Evolutionary conservation across 2,113 vertebrate species (phyloP).

Genomic region (Phylloscopus trochilus): DNA sequence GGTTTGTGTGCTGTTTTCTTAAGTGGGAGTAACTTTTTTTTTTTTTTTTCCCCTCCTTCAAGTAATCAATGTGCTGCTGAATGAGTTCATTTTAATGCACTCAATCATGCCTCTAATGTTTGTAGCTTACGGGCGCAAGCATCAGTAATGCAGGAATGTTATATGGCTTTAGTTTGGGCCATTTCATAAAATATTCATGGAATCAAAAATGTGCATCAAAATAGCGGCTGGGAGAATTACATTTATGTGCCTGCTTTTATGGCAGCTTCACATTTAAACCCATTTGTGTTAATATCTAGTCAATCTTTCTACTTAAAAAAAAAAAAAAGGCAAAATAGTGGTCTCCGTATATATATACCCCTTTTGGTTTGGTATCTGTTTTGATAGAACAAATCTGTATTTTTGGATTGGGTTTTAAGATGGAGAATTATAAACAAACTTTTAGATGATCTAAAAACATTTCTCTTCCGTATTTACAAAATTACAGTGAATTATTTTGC

Average conservation of each 20-base stretch:
- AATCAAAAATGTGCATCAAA: constrained; percentile 95
- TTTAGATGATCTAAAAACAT: constrained; percentile 46
- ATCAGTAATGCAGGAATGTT: constrained; percentile 96
- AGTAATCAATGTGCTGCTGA: constrained; percentile 97
- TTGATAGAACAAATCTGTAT: constrained; percentile 63
- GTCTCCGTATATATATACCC: constrained; percentile 67
- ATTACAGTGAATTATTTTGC: constrained; percentile 22
- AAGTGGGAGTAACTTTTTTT: constrained; percentile 74
- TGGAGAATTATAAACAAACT: constrained; percentile 46
- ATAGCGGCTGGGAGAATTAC: constrained; percentile 92
- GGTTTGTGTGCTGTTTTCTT: constrained; percentile 74
- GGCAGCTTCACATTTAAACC: constrained; percentile 85
- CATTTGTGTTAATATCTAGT: constrained; percentile 84
- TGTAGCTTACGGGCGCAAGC: constrained; percentile 92
- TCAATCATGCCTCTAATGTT: constrained; percentile 97
- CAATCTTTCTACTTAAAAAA: constrained; percentile 84
- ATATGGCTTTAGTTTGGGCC: constrained; percentile 94
- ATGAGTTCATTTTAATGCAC: constrained; percentile 98
- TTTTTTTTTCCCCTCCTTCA: constrained; percentile 68
- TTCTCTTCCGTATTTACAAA: constrained; percentile 43
- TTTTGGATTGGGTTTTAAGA: constrained; percentile 30
- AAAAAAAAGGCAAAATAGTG: constrained; percentile 69
- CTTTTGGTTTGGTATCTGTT: constrained; percentile 71
- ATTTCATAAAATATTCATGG: constrained; percentile 98
- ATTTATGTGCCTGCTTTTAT: constrained; percentile 88